Evolutionary conservation across 2,797 vertebrate species (phyloP), one percentile per base, ranked within the genome.

Genomic region (Orestias chungarensis): DNA sequence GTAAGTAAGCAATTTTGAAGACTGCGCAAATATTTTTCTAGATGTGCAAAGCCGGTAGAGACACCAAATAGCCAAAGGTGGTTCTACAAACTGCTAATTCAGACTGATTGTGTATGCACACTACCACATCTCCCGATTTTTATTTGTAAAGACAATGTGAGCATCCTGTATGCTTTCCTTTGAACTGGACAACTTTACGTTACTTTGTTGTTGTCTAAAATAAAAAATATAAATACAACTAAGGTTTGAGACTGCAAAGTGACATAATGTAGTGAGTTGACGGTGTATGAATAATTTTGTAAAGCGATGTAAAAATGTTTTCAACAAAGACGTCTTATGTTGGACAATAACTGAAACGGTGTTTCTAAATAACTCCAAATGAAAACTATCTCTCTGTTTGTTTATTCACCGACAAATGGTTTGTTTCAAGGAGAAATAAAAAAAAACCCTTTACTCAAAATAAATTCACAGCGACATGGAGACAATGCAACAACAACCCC

Each of bases 401-500:
- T 74, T 81, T 74, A 82, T 55, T 78, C 69, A 89, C 25, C 79
- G 73, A 72, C 71, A 68, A 57, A 23, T 59, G 40, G 78, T 65
- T 64, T 15, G 59, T 12, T 25, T 64, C n/a, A 40, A 42, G 25
- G 35, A 47, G 68, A 12, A n/a, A 50, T 25, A 12, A 35, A 20
- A 27, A 57, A 62, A 47, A 69, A n/a, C n/a, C n/a, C 35, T 76
- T 17, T 71, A 31, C 65, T 29, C 33, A 44, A 78, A 62, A 80
- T 10, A 50, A 29, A 76, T 43, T 62, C 23, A 68, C n/a, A 61
- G 54, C 25, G 25, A 75, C 68, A 42, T 9, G 35, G 44, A 68
- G 47, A 57, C 31, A 73, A 54, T 23, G 52, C 64, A 88, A 77
- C 87, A 87, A 87, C 80, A 87, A 83, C 75, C 75, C 76, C 68